Evolutionary conservation across 2,888 invertebrate genomes (phyloP).

Genomic region (Neoitamus cyanurus): DNA sequence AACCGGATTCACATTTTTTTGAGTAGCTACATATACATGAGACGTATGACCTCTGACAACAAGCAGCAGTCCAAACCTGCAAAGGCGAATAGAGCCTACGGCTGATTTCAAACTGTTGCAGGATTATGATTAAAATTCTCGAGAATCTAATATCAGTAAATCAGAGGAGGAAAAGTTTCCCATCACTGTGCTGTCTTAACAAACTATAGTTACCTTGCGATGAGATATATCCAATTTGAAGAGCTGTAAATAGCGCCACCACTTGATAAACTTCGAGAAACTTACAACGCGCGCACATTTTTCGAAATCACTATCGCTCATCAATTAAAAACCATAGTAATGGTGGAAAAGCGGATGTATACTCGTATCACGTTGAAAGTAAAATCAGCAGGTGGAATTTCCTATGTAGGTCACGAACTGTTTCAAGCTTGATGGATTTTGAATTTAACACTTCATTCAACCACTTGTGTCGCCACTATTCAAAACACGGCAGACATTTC

Average conservation of each 20-base stretch:
- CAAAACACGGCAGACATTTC: background rate
- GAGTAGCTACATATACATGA: background rate
- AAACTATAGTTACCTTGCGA: background rate
- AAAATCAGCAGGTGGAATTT: conserved; percentile 1
- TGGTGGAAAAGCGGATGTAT: background rate
- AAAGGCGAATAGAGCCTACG: too few relatives aligned
- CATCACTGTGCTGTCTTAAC: background rate
- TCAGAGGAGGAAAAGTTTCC: background rate
- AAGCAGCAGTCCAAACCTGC: background rate
- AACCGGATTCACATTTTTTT: background rate
- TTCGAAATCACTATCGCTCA: background rate
- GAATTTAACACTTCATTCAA: background rate
- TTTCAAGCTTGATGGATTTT: background rate
- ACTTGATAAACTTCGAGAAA: background rate
- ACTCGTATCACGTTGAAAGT: background rate
- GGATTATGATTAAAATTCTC: background rate
- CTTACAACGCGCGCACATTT: background rate
- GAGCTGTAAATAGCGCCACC: background rate
- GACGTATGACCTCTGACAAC: background rate
- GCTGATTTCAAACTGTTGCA: background rate
- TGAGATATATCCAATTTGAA: background rate
- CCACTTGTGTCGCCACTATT: background rate
- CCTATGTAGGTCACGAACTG: background rate
- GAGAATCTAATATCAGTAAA: too few relatives aligned
- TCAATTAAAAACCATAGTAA: conserved; percentile 1